Conservation (phyloP, 64 coral and sea anemone species). For the Dendrophyllia cribrosa region DNA sequence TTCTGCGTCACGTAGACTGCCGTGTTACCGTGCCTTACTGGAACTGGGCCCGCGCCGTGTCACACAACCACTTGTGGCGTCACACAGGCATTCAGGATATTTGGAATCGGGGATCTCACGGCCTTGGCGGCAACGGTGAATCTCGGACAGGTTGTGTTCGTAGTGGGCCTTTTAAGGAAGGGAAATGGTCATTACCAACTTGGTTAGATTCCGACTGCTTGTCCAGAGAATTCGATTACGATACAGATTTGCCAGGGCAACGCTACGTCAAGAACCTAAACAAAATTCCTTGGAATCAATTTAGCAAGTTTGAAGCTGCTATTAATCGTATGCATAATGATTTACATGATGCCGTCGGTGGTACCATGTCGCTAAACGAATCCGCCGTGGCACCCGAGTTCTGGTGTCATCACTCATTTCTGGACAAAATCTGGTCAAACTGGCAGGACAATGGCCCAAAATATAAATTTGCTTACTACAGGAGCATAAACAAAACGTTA, state of each 20-base stretch:
- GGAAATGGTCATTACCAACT: conserved; percentile 18
- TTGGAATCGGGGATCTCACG: conserved; percentile 80
- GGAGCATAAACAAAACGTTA: conserved; percentile 5
- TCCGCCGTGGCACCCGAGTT: conserved; percentile 77
- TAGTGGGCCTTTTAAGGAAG: conserved; percentile 68
- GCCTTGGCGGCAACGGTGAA: conserved; percentile 79
- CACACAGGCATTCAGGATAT: conserved; percentile 51
- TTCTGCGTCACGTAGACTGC: conserved; percentile 79
- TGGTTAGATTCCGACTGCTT: conserved; percentile 53
- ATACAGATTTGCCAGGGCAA: conserved; percentile 7
- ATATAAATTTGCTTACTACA: conserved; percentile 50
- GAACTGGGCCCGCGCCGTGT: conserved; percentile 71
- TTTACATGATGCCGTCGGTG: conserved; percentile 69
- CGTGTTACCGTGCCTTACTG: conserved; percentile 88
- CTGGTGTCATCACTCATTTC: conserved; percentile 76
- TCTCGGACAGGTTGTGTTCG: conserved; percentile 22
- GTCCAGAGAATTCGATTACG: conserved; percentile 52
- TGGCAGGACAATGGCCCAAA: conserved; percentile 73
- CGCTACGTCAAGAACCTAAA: conserved; percentile 25
- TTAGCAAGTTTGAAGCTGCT: conserved; percentile 62
- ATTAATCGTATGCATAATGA: conserved; percentile 50
- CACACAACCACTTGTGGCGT: conserved; percentile 35
- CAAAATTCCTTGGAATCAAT: conserved; percentile 20
- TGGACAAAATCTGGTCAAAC: conserved; percentile 85
- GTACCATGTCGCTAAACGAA: conserved; percentile 35